phyloP scores from a whole-genome alignment of 2,888 invertebrate species.

The Torymus tubicola region DNA sequence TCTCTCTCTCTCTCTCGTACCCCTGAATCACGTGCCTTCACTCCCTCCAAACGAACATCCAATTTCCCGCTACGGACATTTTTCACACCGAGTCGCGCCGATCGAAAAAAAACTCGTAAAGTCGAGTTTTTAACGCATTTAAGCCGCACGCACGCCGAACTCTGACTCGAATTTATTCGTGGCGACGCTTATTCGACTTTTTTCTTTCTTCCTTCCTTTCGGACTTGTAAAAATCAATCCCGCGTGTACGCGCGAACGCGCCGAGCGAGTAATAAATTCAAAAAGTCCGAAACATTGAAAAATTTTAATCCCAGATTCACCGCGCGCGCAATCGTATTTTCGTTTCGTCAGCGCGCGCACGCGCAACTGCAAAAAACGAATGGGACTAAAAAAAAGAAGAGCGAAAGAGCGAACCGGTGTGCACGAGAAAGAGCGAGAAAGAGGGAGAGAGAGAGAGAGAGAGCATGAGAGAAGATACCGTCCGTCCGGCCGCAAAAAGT shows the following conservation, averaged over 20 bases:
- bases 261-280: conserved; percentile 7
- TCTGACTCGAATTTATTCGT: too few species aligned
- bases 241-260: background rate
- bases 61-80: conserved; percentile 9
- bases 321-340: conserved; percentile 39
- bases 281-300: conserved; percentile 27
- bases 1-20: too few species aligned
- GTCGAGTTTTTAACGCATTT: too few species aligned
- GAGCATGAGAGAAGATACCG: background rate
- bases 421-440: background rate
- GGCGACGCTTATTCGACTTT: background rate
- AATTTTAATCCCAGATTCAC: conserved; percentile 35
- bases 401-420: background rate
- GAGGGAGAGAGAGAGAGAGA: conserved; percentile 1
- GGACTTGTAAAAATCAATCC: conserved; percentile 25
- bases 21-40: background rate
- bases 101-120: background rate
- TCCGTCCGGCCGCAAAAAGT: conserved; percentile 13
- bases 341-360: conserved; percentile 37
- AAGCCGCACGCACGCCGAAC: too few species aligned
- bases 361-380: background rate
- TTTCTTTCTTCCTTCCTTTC: background rate
- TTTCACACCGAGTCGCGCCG: background rate
- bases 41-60: conserved; percentile 9
- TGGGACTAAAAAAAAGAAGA: background rate